These are phyloP conservation scores for Pseudomyrmex flavicornis DNA, from an alignment of 1,140 invertebrate genomes.

Conservation along the genomic window DNA sequence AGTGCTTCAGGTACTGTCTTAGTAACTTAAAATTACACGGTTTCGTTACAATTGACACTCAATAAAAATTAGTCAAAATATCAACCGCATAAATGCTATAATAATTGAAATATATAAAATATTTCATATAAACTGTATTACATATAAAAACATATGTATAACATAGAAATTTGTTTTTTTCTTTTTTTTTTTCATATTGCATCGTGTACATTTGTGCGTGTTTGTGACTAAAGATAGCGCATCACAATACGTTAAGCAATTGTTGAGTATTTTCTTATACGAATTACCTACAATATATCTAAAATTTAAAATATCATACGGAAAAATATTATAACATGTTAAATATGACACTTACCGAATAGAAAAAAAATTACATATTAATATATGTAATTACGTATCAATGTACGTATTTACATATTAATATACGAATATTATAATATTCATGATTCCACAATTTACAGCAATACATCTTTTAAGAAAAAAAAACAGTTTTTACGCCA, in stretches of 20 bases:
- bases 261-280: constrained; percentile 49
- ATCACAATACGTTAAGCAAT: constrained; percentile 19
- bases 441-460: background rate
- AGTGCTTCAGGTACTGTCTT: constrained; percentile 36
- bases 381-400: background rate
- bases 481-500: too few relatives aligned
- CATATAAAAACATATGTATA: background rate
- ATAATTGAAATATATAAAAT: constrained; percentile 2
- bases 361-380: constrained; percentile 9
- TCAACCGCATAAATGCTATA: background rate
- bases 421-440: background rate
- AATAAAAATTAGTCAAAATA: constrained; percentile 11
- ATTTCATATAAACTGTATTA: constrained; percentile 3
- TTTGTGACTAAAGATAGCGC: constrained; percentile 13
- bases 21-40: constrained; percentile 17
- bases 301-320: constrained; percentile 1
- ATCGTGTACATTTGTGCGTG: background rate
- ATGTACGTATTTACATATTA: background rate
- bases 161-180: constrained; percentile 4
- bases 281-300: constrained; percentile 14
- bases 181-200: background rate
- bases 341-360: background rate
- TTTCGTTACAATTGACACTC: background rate
- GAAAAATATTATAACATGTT: constrained; percentile 13
- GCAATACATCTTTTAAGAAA: too few relatives aligned